phyloP scores from a whole-genome alignment of 1,140 invertebrate genomes.

The Drosophila subpulchrella region DNA sequence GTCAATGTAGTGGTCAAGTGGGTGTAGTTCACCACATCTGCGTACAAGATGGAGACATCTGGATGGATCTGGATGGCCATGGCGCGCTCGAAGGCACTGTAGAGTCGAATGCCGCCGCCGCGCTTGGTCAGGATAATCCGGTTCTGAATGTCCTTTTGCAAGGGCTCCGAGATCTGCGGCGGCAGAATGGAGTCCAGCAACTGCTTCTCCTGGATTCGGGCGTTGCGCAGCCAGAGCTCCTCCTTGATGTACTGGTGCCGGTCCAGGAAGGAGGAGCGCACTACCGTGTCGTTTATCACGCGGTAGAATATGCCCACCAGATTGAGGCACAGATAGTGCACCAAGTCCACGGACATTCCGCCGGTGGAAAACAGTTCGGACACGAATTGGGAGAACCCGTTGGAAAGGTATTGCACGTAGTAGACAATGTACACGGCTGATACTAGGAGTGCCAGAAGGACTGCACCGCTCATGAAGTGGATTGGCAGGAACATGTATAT shows the following conservation, averaged over 20 bases:
- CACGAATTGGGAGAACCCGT: constrained; percentile 85
- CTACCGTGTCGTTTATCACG: constrained; percentile 93
- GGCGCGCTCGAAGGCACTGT: constrained; percentile 86
- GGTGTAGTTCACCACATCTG: constrained; percentile 98
- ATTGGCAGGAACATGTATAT: constrained; percentile 92
- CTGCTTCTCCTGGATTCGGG: constrained; percentile 94
- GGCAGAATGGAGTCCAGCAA: constrained; percentile 95
- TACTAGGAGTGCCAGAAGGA: constrained; percentile 87
- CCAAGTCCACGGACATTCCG: constrained; percentile 86
- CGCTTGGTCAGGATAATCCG: constrained; percentile 86
- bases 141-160: constrained; percentile 90
- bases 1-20: constrained; percentile 92
- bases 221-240: constrained; percentile 90
- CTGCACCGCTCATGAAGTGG: constrained; percentile 87
- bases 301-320: constrained; percentile 93
- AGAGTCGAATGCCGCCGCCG: background rate
- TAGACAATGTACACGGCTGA: constrained; percentile 87
- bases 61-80: constrained; percentile 94
- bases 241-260: constrained; percentile 93
- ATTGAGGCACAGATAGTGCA: constrained; percentile 91
- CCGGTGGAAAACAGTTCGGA: constrained; percentile 74
- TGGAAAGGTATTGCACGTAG: constrained; percentile 12
- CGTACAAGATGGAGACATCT: constrained; percentile 96
- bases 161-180: constrained; percentile 91
- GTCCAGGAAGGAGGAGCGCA: constrained; percentile 94